phyloP scores from a whole-genome alignment of 2,888 invertebrate genomes.

The Phyllotreta cruciferae region DNA sequence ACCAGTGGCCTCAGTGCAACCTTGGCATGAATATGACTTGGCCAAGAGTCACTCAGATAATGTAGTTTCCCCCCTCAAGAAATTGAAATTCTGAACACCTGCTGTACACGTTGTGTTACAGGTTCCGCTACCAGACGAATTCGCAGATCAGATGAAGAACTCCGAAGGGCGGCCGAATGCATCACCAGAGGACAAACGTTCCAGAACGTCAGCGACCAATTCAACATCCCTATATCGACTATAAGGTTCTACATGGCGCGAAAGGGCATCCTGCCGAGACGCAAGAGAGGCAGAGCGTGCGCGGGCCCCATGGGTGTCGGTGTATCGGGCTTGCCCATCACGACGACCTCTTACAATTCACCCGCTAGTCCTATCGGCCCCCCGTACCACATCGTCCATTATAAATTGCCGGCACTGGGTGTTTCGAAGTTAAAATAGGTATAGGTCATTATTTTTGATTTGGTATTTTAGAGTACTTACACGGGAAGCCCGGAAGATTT shows the following conservation, averaged over 20 bases:
- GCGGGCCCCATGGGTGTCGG: conserved; percentile 62
- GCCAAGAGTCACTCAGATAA: too few species aligned
- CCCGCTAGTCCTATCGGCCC: conserved; percentile 73
- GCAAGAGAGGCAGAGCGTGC: conserved; percentile 74
- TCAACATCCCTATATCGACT: conserved; percentile 87
- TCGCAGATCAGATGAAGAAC: conserved; percentile 76
- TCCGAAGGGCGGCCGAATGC: conserved; percentile 83
- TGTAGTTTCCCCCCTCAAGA: too few species aligned
- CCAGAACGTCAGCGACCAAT: conserved; percentile 86
- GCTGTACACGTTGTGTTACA: conserved; percentile 21
- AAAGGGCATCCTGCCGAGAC: conserved; percentile 80
- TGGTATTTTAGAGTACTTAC: background rate
- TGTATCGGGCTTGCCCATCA: conserved; percentile 43
- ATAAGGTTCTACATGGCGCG: conserved; percentile 89
- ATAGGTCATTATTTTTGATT: conserved; percentile 13
- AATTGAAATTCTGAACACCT: background rate
- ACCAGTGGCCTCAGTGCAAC: too few species aligned
- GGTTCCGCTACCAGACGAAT: conserved; percentile 63
- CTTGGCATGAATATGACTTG: too few species aligned
- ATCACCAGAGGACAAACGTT: conserved; percentile 88
- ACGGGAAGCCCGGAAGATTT: conserved; percentile 3
- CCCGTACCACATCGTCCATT: conserved; percentile 80
- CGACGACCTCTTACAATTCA: conserved; percentile 55
- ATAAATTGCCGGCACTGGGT: conserved; percentile 73
- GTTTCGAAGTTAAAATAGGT: conserved; percentile 61